Percentiles rank a stretch among this genome's conserved stretches.
These are phyloP conservation scores for Atherinosoma microstoma DNA, from an alignment of 2,797 vertebrate species.

Conservation along the genomic window DNA sequence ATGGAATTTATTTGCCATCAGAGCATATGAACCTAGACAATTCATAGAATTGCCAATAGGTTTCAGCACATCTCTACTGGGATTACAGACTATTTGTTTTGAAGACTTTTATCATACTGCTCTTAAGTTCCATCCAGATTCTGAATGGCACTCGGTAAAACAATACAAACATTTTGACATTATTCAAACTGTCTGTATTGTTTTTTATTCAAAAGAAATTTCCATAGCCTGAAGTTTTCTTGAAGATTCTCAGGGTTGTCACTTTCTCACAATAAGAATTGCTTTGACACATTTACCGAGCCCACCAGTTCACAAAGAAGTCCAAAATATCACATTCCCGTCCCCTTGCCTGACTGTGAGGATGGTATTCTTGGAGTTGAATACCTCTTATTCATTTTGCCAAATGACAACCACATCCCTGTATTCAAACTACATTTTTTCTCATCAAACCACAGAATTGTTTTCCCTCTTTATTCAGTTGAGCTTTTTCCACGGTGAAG, in stretches of 20 bases:
- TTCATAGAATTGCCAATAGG: background rate
- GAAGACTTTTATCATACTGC: background rate
- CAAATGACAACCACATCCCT: background rate
- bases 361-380: background rate
- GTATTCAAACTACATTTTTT: background rate
- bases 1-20: background rate
- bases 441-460: background rate
- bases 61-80: background rate
- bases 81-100: background rate
- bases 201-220: background rate
- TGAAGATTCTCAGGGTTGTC: too few relatives aligned
- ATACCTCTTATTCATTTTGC: background rate
- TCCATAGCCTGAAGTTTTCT: background rate
- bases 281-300: background rate
- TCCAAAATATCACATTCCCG: background rate
- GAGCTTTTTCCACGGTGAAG: background rate
- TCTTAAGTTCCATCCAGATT: background rate
- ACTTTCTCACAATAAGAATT: too few relatives aligned
- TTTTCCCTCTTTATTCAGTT: background rate
- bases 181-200: background rate
- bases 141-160: background rate
- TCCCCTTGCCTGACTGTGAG: background rate
- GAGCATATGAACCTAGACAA: background rate
- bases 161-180: background rate
- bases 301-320: background rate